Evolutionary conservation across 2,113 vertebrate species (phyloP), one percentile per base, ranked within the genome.

Genomic region (Ovis canadensis): DNA sequence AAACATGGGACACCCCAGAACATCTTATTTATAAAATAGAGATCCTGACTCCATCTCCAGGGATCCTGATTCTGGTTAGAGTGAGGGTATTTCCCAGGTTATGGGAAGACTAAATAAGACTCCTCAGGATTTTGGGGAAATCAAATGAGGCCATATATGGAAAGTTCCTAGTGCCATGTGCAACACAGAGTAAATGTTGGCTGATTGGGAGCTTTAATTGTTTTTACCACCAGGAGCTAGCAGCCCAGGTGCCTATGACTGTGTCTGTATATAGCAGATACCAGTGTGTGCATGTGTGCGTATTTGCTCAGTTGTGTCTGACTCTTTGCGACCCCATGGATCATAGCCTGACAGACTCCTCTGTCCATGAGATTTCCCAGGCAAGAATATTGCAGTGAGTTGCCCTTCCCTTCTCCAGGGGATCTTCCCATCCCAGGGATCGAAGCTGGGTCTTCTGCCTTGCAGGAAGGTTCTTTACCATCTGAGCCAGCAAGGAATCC

Each of bases 71-170:
- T 86, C 13, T 11, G 8, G 45, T 77, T 9, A 10, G 17, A 23
- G 60, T 4, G 67, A 43, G 45, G 29, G 15, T 14, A 6, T 52
- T 21, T 54, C 14, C 82, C 60, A 33, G 83, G 54, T 45, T n/a
- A 43, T 0, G 27, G 19, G 16, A 43, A 89, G 78, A 48, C 64
- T 33, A 15, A 88, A 23, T 31, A 45, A 55, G 64, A 64, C 48
- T 29, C 33, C 6, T 16, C 23, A 31, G 60, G 88, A 15, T 25
- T 88, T 60, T 1, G 6, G n/a, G 59, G 8, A 67, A 86, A 55
- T 12, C 12, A 59, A 12, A 16, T 1, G 52, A 50, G 12, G 60
- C 21, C 1, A 0, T 16, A 2, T 3, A 3, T 12, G 55, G 9
- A 40, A 85, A 54, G 48, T 25, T 64, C 50, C 48, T 14, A 31